These are phyloP conservation scores for Bombus terrestris DNA, from an alignment of 1,140 invertebrate genomes.

Conservation along the genomic window DNA sequence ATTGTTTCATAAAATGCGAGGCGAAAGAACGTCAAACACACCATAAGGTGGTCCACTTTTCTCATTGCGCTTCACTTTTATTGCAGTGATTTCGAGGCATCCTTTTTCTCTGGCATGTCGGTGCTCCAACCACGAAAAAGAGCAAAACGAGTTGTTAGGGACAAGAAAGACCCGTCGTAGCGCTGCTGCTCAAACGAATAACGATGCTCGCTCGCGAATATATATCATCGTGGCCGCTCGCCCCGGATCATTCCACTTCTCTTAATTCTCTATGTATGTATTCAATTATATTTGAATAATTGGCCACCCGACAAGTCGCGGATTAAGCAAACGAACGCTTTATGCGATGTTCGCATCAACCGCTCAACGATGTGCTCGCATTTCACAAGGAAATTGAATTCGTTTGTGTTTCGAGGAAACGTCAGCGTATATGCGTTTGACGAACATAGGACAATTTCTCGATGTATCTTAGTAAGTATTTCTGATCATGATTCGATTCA, in stretches of 20 bases:
- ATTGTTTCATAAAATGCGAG: conserved; percentile 8
- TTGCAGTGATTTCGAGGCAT: conserved; percentile 43
- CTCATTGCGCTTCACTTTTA: conserved; percentile 42
- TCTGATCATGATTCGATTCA: neutral
- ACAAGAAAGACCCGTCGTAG: conserved; percentile 51
- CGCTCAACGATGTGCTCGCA: no score
- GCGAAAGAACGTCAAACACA: neutral
- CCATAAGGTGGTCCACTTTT: conserved; percentile 19
- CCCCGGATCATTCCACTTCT: conserved; percentile 36
- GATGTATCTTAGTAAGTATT: neutral
- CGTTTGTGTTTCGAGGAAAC: neutral
- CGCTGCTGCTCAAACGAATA: conserved; percentile 38
- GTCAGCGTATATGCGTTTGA: neutral
- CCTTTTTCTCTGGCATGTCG: neutral
- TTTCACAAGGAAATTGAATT: conserved; percentile 8
- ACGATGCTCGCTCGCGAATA: conserved; percentile 50
- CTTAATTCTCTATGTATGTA: conserved; percentile 67
- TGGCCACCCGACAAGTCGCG: conserved; percentile 54
- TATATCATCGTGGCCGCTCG: conserved; percentile 33
- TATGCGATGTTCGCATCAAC: neutral
- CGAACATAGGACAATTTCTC: neutral
- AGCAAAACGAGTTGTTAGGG: conserved; percentile 26
- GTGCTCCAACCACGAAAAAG: conserved; percentile 29
- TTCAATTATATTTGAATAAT: conserved; percentile 72
- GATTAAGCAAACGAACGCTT: conserved; percentile 50